Percentiles rank a stretch among this genome's conserved stretches.
These are phyloP conservation scores for Psittacara wagleri DNA, from an alignment of 2,113 vertebrate species.

Conservation along the genomic window DNA sequence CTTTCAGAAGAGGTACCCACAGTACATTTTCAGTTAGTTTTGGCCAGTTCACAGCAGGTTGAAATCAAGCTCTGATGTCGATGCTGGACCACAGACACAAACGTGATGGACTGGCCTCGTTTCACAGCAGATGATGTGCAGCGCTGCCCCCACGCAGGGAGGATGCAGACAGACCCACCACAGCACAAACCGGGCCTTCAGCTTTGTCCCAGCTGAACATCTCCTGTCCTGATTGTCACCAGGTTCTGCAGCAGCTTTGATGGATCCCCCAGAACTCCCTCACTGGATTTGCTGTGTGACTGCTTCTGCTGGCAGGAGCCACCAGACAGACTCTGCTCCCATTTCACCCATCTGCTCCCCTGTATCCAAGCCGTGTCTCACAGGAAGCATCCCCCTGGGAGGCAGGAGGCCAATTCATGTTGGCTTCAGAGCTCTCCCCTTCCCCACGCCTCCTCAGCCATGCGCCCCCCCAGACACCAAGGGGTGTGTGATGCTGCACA, in stretches of 20 bases:
- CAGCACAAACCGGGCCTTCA: not conserved
- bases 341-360: not conserved
- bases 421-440: not conserved
- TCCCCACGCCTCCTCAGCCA: not conserved
- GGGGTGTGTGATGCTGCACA: not conserved
- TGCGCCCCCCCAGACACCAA: not conserved
- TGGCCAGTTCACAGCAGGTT: not conserved
- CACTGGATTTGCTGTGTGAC: not conserved
- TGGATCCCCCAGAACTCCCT: not conserved
- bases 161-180: fast-evolving
- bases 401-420: not conserved
- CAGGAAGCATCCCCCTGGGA: not conserved
- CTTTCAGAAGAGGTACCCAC: not conserved
- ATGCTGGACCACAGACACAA: not conserved
- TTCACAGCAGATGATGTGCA: not conserved
- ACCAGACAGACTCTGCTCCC: not conserved
- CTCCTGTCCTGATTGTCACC: not conserved
- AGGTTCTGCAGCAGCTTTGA: not conserved
- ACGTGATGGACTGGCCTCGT: not conserved
- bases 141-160: not conserved
- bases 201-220: not conserved
- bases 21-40: not conserved
- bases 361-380: not conserved
- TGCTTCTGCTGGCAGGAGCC: not conserved
- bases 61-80: not conserved